phyloP scores from a whole-genome alignment of 2,113 vertebrate species.

The Grammomys surdaster region DNA sequence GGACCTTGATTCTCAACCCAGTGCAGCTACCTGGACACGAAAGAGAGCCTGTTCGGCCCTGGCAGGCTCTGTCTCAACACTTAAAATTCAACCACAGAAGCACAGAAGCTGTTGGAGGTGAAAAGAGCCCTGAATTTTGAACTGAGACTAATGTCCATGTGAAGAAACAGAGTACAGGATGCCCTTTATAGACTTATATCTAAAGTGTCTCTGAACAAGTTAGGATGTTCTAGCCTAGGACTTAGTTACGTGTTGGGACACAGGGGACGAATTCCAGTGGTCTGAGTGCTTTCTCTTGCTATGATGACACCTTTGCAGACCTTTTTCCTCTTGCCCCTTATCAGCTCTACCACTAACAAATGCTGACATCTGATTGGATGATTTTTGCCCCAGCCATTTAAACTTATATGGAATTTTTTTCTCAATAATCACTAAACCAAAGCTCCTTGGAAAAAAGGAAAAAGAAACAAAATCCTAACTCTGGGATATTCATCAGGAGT shows the following conservation, averaged over 20 bases:
- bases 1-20: neutral
- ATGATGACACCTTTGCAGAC: neutral
- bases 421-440: neutral
- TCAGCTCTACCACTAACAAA: neutral
- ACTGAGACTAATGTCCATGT: too few species aligned
- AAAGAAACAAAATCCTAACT: neutral
- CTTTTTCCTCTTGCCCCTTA: neutral
- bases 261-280: fast-evolving
- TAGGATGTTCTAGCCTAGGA: neutral
- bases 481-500: neutral
- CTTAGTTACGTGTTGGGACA: neutral
- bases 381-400: neutral
- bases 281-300: fast-evolving
- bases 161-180: neutral
- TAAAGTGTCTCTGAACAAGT: neutral
- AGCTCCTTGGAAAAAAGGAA: neutral
- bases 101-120: neutral
- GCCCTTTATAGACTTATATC: too few species aligned
- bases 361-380: neutral
- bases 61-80: neutral
- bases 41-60: neutral
- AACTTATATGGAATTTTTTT: neutral
- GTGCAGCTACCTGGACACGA: neutral
- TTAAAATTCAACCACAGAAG: neutral
- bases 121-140: neutral